phyloP scores from a whole-genome alignment of 2,797 vertebrate genomes.

The Remorina albescens region DNA sequence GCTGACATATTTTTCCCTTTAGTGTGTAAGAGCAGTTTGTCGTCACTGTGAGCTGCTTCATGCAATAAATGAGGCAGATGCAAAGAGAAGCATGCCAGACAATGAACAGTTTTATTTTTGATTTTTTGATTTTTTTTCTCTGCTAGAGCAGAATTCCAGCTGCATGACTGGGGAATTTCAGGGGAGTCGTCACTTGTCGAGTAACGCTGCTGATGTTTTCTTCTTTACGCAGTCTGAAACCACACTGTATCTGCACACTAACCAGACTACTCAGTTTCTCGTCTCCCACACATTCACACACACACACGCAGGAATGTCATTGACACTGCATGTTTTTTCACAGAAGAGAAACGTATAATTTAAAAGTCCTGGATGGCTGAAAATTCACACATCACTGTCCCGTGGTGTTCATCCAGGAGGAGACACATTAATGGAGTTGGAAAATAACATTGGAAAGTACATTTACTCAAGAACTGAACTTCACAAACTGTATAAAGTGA shows the following conservation, averaged over 20 bases:
- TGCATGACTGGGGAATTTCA: constrained; percentile 20
- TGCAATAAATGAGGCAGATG: constrained; percentile 17
- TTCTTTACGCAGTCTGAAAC: not conserved
- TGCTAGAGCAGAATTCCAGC: constrained; percentile 38
- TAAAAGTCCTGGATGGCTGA: not conserved
- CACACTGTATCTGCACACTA: not conserved
- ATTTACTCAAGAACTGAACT: too few species aligned
- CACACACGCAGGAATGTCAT: not conserved
- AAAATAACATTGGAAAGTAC: too few species aligned
- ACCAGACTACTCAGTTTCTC: not conserved
- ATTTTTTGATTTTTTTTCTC: not conserved
- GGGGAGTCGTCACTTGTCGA: not conserved
- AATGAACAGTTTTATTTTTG: too few species aligned
- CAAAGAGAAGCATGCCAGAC: constrained; percentile 7
- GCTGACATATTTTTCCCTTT: not conserved
- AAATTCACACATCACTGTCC: not conserved
- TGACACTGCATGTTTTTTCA: constrained; percentile 10
- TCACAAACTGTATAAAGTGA: too few species aligned
- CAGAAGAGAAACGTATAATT: constrained; percentile 18
- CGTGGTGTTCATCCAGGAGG: not conserved
- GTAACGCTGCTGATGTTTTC: constrained; percentile 1
- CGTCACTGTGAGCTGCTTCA: not conserved
- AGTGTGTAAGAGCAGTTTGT: constrained; percentile 20
- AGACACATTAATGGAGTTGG: too few species aligned
- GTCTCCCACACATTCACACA: constrained; percentile 3